These are phyloP conservation scores for Araneus ventricosus DNA, from an alignment of 1,140 invertebrate genomes.

Conservation along the genomic window DNA sequence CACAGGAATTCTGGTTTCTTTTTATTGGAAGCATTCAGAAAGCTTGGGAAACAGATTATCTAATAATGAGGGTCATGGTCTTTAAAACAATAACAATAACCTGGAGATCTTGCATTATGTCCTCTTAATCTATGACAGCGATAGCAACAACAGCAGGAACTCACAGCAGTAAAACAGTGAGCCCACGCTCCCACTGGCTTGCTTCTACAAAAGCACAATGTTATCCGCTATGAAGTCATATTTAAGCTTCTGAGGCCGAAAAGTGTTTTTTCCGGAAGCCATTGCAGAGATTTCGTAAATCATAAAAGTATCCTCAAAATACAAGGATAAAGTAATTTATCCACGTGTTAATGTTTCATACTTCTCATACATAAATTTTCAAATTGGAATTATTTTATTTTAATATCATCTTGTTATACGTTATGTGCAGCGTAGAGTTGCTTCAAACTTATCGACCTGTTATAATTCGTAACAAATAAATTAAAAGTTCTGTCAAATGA, in stretches of 20 bases:
- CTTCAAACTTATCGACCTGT: too few relatives aligned
- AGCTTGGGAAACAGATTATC: slow-evolving; percentile 1
- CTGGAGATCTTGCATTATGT: background rate
- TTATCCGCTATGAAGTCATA: slow-evolving; percentile 4
- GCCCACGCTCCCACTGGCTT: background rate
- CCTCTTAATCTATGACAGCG: background rate
- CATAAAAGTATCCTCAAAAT: background rate
- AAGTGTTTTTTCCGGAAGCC: background rate
- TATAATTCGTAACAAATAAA: too few relatives aligned
- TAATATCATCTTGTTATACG: too few relatives aligned
- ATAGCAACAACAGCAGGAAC: slow-evolving; percentile 36
- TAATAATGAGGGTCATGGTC: slow-evolving; percentile 35
- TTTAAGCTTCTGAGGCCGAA: background rate
- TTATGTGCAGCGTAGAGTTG: too few relatives aligned
- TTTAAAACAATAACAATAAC: slow-evolving; percentile 32
- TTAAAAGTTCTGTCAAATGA: too few relatives aligned
- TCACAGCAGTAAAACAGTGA: background rate
- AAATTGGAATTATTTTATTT: too few relatives aligned
- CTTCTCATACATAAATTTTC: background rate
- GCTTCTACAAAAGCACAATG: slow-evolving; percentile 18
- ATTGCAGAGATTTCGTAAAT: background rate
- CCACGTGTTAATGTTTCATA: background rate
- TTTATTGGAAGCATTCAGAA: slow-evolving; percentile 7
- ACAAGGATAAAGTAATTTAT: background rate
- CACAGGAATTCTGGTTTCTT: background rate